Evolutionary conservation across 2,888 invertebrate species (phyloP).

Genomic region (Ectemnius continuus): DNA sequence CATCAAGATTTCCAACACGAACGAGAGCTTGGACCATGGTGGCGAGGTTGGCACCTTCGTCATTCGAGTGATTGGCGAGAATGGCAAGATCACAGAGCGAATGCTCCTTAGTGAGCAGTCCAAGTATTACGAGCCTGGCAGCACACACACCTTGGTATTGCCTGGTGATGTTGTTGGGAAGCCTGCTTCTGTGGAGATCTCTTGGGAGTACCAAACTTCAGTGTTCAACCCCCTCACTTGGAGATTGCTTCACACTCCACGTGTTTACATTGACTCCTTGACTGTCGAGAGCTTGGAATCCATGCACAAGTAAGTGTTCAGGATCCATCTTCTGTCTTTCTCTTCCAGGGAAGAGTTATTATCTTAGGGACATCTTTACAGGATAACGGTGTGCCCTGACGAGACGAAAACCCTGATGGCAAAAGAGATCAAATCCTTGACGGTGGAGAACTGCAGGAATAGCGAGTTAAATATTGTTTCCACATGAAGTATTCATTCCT

Average conservation of each 20-base stretch:
- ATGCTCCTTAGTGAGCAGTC: conserved; percentile 81
- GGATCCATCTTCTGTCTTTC: conserved; percentile 42
- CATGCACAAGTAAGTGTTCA: conserved; percentile 34
- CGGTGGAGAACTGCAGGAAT: conserved; percentile 65
- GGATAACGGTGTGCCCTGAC: conserved; percentile 85
- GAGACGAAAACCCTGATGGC: conserved; percentile 83
- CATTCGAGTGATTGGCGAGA: conserved; percentile 83
- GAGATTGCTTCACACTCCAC: conserved; percentile 86
- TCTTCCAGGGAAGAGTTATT: conserved; percentile 64
- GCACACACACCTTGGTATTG: conserved; percentile 83
- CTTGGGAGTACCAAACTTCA: conserved; percentile 89
- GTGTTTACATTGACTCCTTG: conserved; percentile 86
- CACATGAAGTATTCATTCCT: conserved; percentile 47
- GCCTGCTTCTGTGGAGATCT: conserved; percentile 84
- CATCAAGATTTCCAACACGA: conserved; percentile 86
- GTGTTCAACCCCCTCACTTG: conserved; percentile 91
- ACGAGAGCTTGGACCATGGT: conserved; percentile 85
- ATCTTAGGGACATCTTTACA: conserved; percentile 66
- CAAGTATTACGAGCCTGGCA: conserved; percentile 86
- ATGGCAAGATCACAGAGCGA: conserved; percentile 81
- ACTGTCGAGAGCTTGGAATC: conserved; percentile 87
- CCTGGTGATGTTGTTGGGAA: conserved; percentile 84
- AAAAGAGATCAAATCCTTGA: conserved; percentile 80
- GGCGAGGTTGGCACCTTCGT: conserved; percentile 88
- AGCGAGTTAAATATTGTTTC: conserved; percentile 66